Conservation (phyloP, 2,113 vertebrate genomes). For the Chionis minor region DNA sequence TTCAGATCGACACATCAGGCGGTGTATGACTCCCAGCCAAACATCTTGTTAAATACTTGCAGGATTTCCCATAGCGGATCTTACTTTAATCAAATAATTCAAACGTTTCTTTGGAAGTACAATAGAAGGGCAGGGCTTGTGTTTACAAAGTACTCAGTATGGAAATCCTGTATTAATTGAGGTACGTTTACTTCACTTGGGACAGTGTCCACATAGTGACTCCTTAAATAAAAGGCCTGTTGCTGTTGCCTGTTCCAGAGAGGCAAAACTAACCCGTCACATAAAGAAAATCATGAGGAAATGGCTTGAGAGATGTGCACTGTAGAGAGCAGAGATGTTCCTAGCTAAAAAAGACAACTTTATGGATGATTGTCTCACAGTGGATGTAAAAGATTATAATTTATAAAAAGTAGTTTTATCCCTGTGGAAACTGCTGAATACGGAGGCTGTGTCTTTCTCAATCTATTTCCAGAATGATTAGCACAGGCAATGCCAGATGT, state of each 20-base stretch:
- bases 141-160: slow-evolving; percentile 62
- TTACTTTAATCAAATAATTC: slow-evolving; percentile 67
- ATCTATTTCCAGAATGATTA: not conserved
- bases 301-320: not conserved
- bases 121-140: slow-evolving; percentile 63
- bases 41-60: slow-evolving; percentile 56
- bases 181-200: slow-evolving; percentile 15
- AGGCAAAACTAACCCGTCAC: not conserved
- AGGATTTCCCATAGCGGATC: slow-evolving; percentile 65
- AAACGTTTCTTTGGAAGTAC: slow-evolving; percentile 58
- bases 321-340: slow-evolving; percentile 32
- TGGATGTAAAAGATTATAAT: not conserved
- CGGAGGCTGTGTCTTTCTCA: not conserved
- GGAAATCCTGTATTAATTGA: slow-evolving; percentile 67
- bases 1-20: not conserved
- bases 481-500: not conserved
- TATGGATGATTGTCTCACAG: not conserved
- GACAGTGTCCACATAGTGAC: slow-evolving; percentile 8
- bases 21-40: not conserved
- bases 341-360: not conserved
- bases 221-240: slow-evolving; percentile 27
- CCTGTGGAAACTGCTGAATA: slow-evolving; percentile 19
- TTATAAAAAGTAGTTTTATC: slow-evolving; percentile 30
- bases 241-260: not conserved
- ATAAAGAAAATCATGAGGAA: slow-evolving; percentile 31